phyloP scores from a whole-genome alignment of 2,113 vertebrate species.

The Lepidothrix coronata region DNA sequence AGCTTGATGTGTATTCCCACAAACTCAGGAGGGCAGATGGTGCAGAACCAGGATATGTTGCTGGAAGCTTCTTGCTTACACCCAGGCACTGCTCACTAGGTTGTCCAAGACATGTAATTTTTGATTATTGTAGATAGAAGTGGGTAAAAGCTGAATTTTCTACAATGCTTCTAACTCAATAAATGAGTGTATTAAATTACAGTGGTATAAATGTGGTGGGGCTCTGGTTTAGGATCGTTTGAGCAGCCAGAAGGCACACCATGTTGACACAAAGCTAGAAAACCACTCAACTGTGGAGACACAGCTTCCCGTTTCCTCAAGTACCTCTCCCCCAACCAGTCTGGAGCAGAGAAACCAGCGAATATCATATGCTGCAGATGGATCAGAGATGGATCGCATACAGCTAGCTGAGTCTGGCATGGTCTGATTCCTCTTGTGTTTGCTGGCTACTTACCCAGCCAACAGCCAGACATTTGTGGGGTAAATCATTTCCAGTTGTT shows the following conservation, averaged over 20 bases:
- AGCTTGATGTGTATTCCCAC: not conserved
- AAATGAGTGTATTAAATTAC: not conserved
- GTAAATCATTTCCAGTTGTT: slow-evolving; percentile 69
- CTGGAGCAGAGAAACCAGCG: slow-evolving; percentile 47
- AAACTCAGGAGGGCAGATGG: not conserved
- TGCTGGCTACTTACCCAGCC: slow-evolving; percentile 64
- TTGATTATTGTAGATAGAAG: not conserved
- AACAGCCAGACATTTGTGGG: slow-evolving; percentile 64
- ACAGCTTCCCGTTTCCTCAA: slow-evolving; percentile 32
- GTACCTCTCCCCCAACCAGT: slow-evolving; percentile 53
- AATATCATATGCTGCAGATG: slow-evolving; percentile 64
- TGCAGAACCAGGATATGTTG: not conserved
- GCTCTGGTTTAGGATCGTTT: not conserved
- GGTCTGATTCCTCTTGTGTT: slow-evolving; percentile 54
- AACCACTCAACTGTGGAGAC: slow-evolving; percentile 37
- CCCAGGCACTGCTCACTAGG: not conserved
- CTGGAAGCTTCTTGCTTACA: not conserved
- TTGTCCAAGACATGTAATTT: not conserved
- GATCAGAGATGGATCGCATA: slow-evolving; percentile 11
- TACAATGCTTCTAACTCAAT: not conserved
- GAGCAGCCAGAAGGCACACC: slow-evolving; percentile 41
- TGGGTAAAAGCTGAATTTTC: not conserved
- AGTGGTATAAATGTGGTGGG: not conserved
- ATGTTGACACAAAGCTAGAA: not conserved
- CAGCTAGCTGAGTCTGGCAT: slow-evolving; percentile 63